Evolutionary conservation across 2,797 vertebrate genomes (phyloP).

Genomic region (Spheniscus humboldti): DNA sequence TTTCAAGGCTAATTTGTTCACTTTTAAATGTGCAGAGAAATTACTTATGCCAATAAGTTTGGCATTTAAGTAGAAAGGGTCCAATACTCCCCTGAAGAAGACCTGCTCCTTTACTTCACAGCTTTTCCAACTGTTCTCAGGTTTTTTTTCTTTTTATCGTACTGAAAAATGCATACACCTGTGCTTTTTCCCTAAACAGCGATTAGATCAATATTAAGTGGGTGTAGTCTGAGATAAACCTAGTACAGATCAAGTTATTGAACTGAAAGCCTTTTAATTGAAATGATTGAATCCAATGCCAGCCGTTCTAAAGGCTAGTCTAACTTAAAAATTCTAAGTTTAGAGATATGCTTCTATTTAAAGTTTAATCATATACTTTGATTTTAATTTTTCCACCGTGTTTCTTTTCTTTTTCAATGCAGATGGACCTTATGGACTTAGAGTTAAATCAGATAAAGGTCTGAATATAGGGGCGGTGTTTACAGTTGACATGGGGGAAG

Average conservation of each 20-base stretch:
- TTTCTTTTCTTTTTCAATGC: slow-evolving; percentile 1
- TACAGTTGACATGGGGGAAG: slow-evolving; percentile 87
- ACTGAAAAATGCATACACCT: not conserved
- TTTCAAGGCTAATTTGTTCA: not conserved
- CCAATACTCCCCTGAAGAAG: not conserved
- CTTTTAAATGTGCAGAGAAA: not conserved
- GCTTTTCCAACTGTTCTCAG: not conserved
- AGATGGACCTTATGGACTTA: slow-evolving; percentile 96
- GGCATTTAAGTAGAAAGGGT: not conserved
- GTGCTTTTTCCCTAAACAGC: not conserved
- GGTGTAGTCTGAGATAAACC: not conserved
- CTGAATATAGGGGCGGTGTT: slow-evolving; percentile 87
- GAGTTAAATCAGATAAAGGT: slow-evolving; percentile 88
- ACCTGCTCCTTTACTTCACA: not conserved
- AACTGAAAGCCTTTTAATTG: not conserved
- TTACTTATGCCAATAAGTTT: not conserved
- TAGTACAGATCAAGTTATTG: not conserved
- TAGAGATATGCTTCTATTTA: not conserved
- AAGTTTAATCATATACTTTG: not conserved
- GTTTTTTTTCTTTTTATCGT: not conserved
- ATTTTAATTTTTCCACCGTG: not conserved
- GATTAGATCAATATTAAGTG: not conserved
- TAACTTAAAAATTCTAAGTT: not conserved
- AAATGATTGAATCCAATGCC: not conserved
- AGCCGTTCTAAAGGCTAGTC: not conserved